A percentile compares a stretch with the other conserved stretches of the same genome.
These are phyloP conservation scores for Cerceris ruficornis DNA, from an alignment of 2,888 invertebrate genomes.

Conservation along the genomic window DNA sequence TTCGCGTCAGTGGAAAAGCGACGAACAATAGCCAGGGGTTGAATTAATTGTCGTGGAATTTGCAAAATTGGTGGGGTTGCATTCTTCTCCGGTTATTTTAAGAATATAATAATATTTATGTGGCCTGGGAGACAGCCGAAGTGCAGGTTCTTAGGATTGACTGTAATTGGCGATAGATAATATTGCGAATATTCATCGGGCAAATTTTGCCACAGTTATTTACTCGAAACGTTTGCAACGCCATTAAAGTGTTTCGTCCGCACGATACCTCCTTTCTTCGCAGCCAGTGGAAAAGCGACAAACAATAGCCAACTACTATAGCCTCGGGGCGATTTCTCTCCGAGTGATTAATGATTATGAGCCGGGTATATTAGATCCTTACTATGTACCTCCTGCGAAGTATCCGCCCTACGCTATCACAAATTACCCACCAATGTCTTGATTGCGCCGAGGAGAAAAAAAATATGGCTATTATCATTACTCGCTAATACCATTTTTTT, in stretches of 20 bases:
- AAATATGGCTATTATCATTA: slow-evolving; percentile 45
- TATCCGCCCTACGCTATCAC: slow-evolving; percentile 61
- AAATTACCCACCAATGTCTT: slow-evolving; percentile 76
- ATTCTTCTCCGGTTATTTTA: too few species aligned
- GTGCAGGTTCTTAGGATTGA: too few species aligned
- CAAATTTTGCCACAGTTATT: too few species aligned
- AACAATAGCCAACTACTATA: slow-evolving; percentile 37
- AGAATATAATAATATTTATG: too few species aligned
- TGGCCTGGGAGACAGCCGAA: too few species aligned
- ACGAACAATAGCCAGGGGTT: slow-evolving; percentile 31
- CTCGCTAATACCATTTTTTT: slow-evolving; percentile 7
- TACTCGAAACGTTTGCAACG: slow-evolving; percentile 13
- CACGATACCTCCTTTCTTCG: slow-evolving; percentile 16
- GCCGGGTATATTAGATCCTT: slow-evolving; percentile 78
- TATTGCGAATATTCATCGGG: too few species aligned
- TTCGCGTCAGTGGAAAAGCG: slow-evolving; percentile 36
- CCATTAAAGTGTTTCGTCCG: slow-evolving; percentile 11
- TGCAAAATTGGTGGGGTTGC: too few species aligned
- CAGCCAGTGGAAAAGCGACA: slow-evolving; percentile 38
- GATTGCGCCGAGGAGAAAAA: slow-evolving; percentile 67
- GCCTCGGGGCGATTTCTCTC: slow-evolving; percentile 54
- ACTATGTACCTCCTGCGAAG: slow-evolving; percentile 62
- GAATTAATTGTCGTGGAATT: too few species aligned
- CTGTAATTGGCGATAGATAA: too few species aligned
- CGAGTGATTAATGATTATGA: slow-evolving; percentile 81